Evolutionary conservation across 2,888 invertebrate species (phyloP), one percentile per base, ranked within the genome.

Genomic region (Melieria crassipennis): DNA sequence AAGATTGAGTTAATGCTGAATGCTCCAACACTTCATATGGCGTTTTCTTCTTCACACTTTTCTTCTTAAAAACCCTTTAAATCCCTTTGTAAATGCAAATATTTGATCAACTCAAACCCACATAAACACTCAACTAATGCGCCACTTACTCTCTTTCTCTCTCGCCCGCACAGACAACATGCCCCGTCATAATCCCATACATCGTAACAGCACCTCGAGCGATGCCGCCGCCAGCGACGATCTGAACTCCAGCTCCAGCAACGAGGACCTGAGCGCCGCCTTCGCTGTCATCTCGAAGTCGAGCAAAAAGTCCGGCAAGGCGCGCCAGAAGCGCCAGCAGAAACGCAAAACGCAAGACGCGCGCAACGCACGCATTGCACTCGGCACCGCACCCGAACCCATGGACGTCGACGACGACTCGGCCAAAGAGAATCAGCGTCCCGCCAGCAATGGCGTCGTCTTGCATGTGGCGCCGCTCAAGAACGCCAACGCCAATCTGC

Each of bases 191-290:
- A 81, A 81, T 78, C 78, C 81, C 16, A 76, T 79, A 0, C 84
- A 84, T 76, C 82, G 83, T 58, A 85, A 83, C 61, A 85, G 83
- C 76, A 80, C 82, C 71, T 79, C 83, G 65, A 85, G 82, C 74
- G 83, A 83, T 75, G 72, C 81, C 45, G 79, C 81, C 62, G 79
- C 70, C 61, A 76, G 76, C 72, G 84, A 84, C 75, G 85, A 83
- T 55, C 78, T 83, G 5, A 80, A 81, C 66, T 84, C 81, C 9
- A 75, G 73, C n/a, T 78, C 76, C 43, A 82, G 82, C 58, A 80
- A 81, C 57, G 85, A 86, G 73, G 82, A 81, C 7, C 72, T 81
- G 47, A 77, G 77, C 52, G 78, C 77, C 61, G 71, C 76, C 4
- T 80, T 80, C 66, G 72, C 73, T 47, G 68, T 78, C 56, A 72